Base-by-base conservation (phyloP, 2,888 invertebrate species). In the Anagyrus pseudococci region DNA sequence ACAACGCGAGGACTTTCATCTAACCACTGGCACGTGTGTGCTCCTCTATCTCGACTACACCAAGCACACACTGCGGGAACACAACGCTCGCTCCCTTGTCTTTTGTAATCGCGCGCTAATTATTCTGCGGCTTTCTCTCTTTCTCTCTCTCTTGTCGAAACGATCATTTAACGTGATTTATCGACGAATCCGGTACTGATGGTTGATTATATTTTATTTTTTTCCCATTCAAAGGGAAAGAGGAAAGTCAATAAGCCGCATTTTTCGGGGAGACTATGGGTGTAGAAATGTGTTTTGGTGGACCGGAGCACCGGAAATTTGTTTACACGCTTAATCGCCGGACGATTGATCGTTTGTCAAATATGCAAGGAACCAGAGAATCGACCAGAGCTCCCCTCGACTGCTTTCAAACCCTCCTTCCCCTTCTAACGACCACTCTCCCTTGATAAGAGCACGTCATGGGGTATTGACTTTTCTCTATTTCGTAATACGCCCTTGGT, bases 261-360 rank as follows among this genome's bases (percentile, higher is more conserved):
- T n/a, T n/a, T n/a, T n/a, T n/a, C n/a, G n/a, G n/a, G n/a, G n/a
- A n/a, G n/a, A n/a, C n/a, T n/a, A n/a, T n/a, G n/a, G n/a, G n/a
- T n/a, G n/a, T n/a, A n/a, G n/a, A n/a, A n/a, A n/a, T n/a, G n/a
- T n/a, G n/a, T n/a, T n/a, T n/a, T n/a, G n/a, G n/a, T n/a, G 25
- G 41, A 40, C 17, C 13, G 23, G 23, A 7, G 23, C 43, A 23
- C 47, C n/a, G 57, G 62, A 62, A 62, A 62, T 62, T 62, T 71
- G 70, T 72, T 72, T 72, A 71, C 72, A 67, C 70, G 64, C 69
- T 69, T 71, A 70, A 72, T 70, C 71, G 68, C 69, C 65, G 66
- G 50, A 41, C 69, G 72, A 71, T 72, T 72, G 70, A 70, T 71
- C 58, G 67, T 26, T 60, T 62, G 52, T 53, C 53, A 43, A 49